Conservation (phyloP, 92 coral and sea anemone genomes). For the Umimayanthus chanpuru region DNA sequence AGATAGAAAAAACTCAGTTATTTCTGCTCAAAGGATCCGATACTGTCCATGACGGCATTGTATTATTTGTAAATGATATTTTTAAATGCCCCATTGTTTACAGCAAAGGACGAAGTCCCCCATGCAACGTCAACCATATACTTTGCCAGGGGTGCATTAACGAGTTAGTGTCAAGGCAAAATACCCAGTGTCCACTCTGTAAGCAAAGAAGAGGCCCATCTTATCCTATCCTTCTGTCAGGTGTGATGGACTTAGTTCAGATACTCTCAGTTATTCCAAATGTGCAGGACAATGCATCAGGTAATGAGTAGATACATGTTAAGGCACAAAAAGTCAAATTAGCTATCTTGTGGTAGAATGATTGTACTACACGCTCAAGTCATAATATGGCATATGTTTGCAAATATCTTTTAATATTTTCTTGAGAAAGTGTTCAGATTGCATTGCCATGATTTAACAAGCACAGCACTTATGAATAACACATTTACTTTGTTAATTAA, state of each 20-base stretch:
- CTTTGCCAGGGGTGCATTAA: constrained; percentile 23
- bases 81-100: not conserved
- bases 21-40: constrained; percentile 45
- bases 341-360: too few relatives aligned
- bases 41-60: constrained; percentile 33
- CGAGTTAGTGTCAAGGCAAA: constrained; percentile 30
- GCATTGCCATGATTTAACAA: constrained; percentile 1
- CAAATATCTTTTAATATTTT: not conserved
- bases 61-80: constrained; percentile 24
- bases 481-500: too few relatives aligned
- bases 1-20: constrained; percentile 3
- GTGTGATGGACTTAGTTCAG: constrained; percentile 35
- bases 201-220: constrained; percentile 50
- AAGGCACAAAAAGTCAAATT: not conserved
- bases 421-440: constrained; percentile 11
- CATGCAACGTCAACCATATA: constrained; percentile 46
- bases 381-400: not conserved
- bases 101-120: constrained; percentile 15
- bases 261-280: constrained; percentile 44
- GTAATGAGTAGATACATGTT: constrained; percentile 35
- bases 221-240: constrained; percentile 44
- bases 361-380: not conserved
- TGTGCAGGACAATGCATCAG: constrained; percentile 6
- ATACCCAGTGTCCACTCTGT: constrained; percentile 50
- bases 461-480: not conserved